Evolutionary conservation across 2,888 invertebrate genomes (phyloP).

Genomic region (Chouioia cunea): DNA sequence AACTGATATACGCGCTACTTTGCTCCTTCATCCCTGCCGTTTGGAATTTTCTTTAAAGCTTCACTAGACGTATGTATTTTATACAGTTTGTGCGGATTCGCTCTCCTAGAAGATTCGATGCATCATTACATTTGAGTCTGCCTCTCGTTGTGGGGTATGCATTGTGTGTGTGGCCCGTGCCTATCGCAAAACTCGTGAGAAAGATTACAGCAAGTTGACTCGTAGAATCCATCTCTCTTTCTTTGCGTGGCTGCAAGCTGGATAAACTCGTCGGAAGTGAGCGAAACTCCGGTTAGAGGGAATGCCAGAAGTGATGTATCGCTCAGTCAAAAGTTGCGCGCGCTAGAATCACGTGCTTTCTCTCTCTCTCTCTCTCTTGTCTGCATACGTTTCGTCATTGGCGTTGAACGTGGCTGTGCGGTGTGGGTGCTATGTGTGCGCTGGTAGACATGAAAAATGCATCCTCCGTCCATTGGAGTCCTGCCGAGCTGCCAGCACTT

Average conservation of each 20-base stretch:
- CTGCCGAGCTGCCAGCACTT: slow-evolving; percentile 63
- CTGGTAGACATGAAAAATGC: slow-evolving; percentile 66
- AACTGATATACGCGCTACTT: slow-evolving; percentile 12
- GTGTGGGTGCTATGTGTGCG: slow-evolving; percentile 53
- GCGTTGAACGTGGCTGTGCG: slow-evolving; percentile 36
- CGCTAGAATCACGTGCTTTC: slow-evolving; percentile 26
- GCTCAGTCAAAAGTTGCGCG: slow-evolving; percentile 47
- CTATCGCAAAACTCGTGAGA: slow-evolving; percentile 42
- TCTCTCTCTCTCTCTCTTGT: slow-evolving; percentile 42
- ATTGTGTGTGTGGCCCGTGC: slow-evolving; percentile 13
- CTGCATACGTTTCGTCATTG: slow-evolving; percentile 54
- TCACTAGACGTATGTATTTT: too few species aligned
- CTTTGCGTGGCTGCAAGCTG: slow-evolving; percentile 52
- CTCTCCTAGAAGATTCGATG: too few species aligned
- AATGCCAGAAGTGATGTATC: slow-evolving; percentile 50
- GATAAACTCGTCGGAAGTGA: slow-evolving; percentile 57
- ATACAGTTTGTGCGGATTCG: too few species aligned
- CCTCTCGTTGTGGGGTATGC: slow-evolving; percentile 6
- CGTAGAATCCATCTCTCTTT: slow-evolving; percentile 35
- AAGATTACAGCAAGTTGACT: slow-evolving; percentile 41
- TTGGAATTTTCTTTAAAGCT: too few species aligned
- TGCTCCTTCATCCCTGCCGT: not conserved
- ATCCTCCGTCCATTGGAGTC: slow-evolving; percentile 63
- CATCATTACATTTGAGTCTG: slow-evolving; percentile 31
- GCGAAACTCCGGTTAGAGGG: slow-evolving; percentile 27